Percentiles rank a stretch among this genome's conserved stretches.
Evolutionary conservation across 2,797 vertebrate species (phyloP).

Genomic region (Sciurus carolinensis): DNA sequence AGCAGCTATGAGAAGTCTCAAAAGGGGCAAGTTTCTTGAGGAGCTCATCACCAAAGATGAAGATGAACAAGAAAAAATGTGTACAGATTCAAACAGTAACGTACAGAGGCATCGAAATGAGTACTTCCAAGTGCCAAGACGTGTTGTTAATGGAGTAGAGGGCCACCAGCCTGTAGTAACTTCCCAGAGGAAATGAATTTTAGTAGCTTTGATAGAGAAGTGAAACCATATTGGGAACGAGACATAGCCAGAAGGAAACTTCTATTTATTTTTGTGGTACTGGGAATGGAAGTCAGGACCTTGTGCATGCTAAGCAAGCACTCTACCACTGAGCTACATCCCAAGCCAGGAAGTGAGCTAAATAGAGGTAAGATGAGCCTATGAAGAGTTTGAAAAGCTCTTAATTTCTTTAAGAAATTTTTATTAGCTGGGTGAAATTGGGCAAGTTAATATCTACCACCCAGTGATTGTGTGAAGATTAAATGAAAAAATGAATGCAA

Average conservation of each 20-base stretch:
- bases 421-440: background rate
- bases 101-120: background rate
- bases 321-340: background rate
- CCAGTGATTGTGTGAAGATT: background rate
- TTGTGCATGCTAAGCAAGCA: background rate
- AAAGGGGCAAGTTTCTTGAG: background rate
- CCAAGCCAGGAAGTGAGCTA: background rate
- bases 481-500: background rate
- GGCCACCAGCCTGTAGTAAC: background rate
- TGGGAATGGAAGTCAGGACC: background rate
- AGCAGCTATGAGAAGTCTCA: background rate
- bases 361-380: background rate
- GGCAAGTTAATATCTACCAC: background rate
- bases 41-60: background rate
- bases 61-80: background rate
- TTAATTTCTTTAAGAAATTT: background rate
- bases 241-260: background rate
- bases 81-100: background rate
- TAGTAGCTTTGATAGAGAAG: background rate
- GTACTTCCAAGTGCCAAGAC: background rate
- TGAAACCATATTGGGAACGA: constrained; percentile 20
- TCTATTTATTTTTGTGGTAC: background rate
- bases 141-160: background rate
- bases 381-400: background rate
- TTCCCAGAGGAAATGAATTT: constrained; percentile 39